Conservation (phyloP, 2,113 vertebrate genomes). For the Tachycineta bicolor region DNA sequence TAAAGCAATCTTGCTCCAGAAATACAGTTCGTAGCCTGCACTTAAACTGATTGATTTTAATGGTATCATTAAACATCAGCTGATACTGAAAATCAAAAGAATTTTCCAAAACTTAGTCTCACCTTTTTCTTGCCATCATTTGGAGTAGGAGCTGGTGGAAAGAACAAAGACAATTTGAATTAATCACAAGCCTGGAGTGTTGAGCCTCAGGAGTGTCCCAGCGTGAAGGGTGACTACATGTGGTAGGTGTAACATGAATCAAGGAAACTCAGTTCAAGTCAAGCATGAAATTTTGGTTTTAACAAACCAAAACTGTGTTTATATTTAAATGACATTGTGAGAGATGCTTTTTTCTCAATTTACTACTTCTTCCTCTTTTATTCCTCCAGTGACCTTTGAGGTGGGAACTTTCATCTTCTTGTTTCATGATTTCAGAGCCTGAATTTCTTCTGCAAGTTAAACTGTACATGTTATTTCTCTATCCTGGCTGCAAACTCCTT, state of each 20-base stretch:
- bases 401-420: background rate
- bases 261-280: background rate
- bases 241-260: background rate
- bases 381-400: background rate
- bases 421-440: background rate
- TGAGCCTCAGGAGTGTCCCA: background rate
- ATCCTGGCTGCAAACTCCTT: background rate
- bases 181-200: background rate
- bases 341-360: background rate
- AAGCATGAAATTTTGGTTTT: background rate
- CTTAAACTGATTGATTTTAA: background rate
- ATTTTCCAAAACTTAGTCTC: constrained; percentile 21
- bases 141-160: constrained; percentile 32
- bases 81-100: background rate
- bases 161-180: constrained; percentile 32
- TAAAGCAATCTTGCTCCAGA: background rate
- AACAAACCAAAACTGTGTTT: background rate
- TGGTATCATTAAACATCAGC: background rate
- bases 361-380: background rate
- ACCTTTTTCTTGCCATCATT: constrained; percentile 39
- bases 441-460: background rate
- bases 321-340: background rate
- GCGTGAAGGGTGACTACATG: background rate
- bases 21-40: background rate
- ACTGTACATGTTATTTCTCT: background rate